Evolutionary conservation across 2,113 vertebrate species (phyloP).

Genomic region (Crotophaga sulcirostris): DNA sequence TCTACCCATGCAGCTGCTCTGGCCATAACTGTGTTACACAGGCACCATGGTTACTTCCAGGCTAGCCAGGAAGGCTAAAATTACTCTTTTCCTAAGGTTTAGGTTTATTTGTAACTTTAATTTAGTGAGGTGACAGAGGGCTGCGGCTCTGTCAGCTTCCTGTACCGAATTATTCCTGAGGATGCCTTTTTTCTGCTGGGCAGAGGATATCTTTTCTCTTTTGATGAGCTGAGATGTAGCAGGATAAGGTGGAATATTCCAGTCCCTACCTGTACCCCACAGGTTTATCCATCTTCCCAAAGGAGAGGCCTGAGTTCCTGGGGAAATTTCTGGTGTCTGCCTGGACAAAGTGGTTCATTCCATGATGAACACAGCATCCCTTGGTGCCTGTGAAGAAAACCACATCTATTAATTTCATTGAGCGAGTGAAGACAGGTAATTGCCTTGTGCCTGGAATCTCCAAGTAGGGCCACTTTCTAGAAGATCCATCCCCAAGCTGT

Average conservation of each 20-base stretch:
- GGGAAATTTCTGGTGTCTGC: neutral
- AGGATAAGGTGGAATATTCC: neutral
- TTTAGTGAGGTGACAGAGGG: neutral
- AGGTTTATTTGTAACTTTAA: neutral
- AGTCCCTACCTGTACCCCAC: neutral
- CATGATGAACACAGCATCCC: fast-evolving
- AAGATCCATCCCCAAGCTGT: neutral
- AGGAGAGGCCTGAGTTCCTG: neutral
- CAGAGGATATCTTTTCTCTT: neutral
- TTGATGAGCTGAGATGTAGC: neutral
- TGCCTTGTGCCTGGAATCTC: slow-evolving; percentile 17
- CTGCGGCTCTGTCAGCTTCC: neutral
- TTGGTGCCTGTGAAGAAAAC: neutral
- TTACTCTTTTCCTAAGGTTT: neutral
- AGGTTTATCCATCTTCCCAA: neutral
- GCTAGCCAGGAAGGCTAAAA: neutral
- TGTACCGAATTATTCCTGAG: neutral
- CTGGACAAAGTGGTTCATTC: neutral
- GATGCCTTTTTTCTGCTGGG: neutral
- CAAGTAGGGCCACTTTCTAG: neutral
- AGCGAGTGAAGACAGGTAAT: neutral
- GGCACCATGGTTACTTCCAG: neutral
- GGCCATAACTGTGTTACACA: neutral
- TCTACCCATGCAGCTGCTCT: neutral
- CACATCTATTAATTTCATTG: slow-evolving; percentile 19